Evolutionary conservation across 2,797 vertebrate species (phyloP).

Genomic region (Tolypeutes matacus): DNA sequence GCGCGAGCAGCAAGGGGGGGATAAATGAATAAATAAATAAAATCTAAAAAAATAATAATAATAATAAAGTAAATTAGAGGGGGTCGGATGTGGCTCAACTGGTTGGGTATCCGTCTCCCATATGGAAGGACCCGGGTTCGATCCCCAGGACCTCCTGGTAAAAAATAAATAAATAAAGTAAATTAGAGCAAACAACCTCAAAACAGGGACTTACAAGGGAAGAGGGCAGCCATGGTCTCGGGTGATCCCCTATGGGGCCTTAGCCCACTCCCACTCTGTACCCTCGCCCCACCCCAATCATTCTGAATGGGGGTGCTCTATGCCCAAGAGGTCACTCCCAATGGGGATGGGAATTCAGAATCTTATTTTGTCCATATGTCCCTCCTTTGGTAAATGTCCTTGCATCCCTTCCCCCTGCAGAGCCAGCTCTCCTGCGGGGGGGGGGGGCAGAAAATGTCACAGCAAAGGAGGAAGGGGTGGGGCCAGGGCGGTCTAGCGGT

Average conservation of each 20-base stretch:
- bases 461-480: not conserved
- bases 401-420: slow-evolving; percentile 64
- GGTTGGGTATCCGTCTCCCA: too few species aligned
- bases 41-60: too few species aligned
- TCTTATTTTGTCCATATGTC: slow-evolving; percentile 53
- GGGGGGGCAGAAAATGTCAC: slow-evolving; percentile 67
- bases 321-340: slow-evolving; percentile 61
- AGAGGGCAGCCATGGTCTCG: slow-evolving; percentile 72
- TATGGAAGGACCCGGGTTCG: too few species aligned
- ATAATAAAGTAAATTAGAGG: too few species aligned
- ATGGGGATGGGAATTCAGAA: slow-evolving; percentile 26
- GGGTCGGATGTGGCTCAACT: too few species aligned
- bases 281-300: slow-evolving; percentile 59
- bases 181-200: slow-evolving; percentile 83
- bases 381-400: slow-evolving; percentile 60
- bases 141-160: too few species aligned
- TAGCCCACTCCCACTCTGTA: slow-evolving; percentile 66
- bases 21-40: too few species aligned
- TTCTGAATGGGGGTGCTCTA: slow-evolving; percentile 36
- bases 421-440: slow-evolving; percentile 76
- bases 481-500: slow-evolving; percentile 77
- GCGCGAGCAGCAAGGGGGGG: too few species aligned
- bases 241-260: slow-evolving; percentile 51
- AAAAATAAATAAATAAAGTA: too few species aligned
- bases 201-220: slow-evolving; percentile 76